phyloP scores from a whole-genome alignment of 2,888 invertebrate genomes.

The Stegophylla sp. region DNA sequence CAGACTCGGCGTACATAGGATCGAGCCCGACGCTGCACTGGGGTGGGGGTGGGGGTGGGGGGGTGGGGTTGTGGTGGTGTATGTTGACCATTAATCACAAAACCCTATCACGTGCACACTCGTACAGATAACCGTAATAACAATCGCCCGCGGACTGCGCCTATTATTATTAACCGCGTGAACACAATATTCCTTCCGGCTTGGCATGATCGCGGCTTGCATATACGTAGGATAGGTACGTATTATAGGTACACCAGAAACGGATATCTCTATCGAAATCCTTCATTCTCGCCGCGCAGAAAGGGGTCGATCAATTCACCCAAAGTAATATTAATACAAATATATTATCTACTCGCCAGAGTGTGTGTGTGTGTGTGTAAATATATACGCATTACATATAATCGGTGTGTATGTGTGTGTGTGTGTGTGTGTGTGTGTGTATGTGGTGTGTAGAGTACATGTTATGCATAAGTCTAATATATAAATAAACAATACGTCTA shows the following conservation, averaged over 20 bases:
- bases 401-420: neutral
- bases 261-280: slow-evolving; percentile 17
- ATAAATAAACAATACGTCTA: too few species aligned
- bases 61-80: too few species aligned
- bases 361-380: neutral
- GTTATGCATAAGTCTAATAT: too few species aligned
- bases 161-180: slow-evolving; percentile 11
- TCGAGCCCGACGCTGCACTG: too few species aligned
- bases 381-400: neutral
- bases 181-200: slow-evolving; percentile 9
- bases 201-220: neutral
- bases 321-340: too few species aligned
- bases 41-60: too few species aligned
- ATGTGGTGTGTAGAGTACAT: too few species aligned
- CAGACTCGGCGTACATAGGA: neutral
- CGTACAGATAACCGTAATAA: slow-evolving; percentile 28
- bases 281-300: neutral
- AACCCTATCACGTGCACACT: slow-evolving; percentile 8
- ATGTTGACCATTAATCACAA: slow-evolving; percentile 37
- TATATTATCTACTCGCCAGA: neutral
- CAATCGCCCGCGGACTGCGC: neutral
- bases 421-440: neutral
- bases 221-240: too few species aligned
- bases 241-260: neutral
- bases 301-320: neutral